Base-by-base conservation (phyloP, 2,888 invertebrate genomes). In the Drosophila maculinotata region DNA sequence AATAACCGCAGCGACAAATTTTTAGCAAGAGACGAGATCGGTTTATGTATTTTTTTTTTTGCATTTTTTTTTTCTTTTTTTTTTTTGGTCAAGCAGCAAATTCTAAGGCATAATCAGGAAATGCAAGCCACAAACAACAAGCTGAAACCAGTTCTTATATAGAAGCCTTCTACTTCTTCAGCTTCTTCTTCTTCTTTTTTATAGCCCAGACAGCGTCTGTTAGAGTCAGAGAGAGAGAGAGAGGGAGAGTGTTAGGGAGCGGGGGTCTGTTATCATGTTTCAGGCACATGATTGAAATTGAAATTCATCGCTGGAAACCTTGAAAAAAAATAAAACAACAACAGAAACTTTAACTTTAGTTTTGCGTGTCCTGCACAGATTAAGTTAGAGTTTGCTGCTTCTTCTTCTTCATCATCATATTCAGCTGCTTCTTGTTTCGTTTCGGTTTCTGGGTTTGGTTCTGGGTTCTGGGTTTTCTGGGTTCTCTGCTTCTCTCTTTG, bases 21-120 rank as follows among this genome's bases (percentile, higher is more conserved):
- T 79, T 65, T 44, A 48, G 66, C 41, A 58, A 67, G 47, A 44
- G 14, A 56, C 42, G 42, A 20, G 49, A 54, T 39, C 36, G 56
- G 4, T 45, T 58, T 31, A 42, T 36, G 28, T 35, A 20, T 35
- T 41, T 20, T 23, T 12, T 28, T 12, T 12, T 38, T n/a, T n/a
- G n/a, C n/a, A n/a, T n/a, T n/a, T 35, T 31, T 31, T 45, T 35
- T 36, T 14, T 31, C 26, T 2, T 5, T 23, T 12, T n/a, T 47
- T 39, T 39, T 51, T 53, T 73, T 69, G 79, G 84, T 67, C 73
- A 83, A 62, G 48, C 68, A 42, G 56, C 62, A 66, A 70, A 56
- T 83, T 83, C 82, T 87, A 85, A 71, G 87, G 74, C 79, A 81
- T 47, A 85, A 77, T 79, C 84, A 84, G 84, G 86, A 84, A 84